phyloP scores from a whole-genome alignment of 2,888 invertebrate genomes.

The Automeris io region DNA sequence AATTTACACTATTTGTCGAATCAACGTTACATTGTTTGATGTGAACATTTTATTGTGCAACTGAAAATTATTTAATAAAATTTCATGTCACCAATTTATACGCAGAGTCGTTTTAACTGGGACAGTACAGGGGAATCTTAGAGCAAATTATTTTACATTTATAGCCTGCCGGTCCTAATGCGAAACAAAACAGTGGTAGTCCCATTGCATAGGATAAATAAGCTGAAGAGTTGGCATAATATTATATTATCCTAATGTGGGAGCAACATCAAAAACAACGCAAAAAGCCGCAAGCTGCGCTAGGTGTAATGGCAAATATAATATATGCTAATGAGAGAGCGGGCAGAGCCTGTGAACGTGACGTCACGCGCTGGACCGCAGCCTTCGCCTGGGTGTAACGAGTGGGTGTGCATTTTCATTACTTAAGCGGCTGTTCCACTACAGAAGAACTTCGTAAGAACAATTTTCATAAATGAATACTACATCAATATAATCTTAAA shows the following conservation, averaged over 20 bases:
- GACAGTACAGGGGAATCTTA: no score
- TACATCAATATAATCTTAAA: no score
- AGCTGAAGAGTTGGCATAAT: slow-evolving; percentile 20
- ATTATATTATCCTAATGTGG: slow-evolving; percentile 29
- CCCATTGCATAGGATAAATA: slow-evolving; percentile 25
- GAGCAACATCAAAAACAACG: slow-evolving; percentile 58
- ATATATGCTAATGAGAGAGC: slow-evolving; percentile 74
- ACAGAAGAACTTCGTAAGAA: slow-evolving; percentile 6
- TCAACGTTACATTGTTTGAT: slow-evolving; percentile 13
- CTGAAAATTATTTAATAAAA: no score
- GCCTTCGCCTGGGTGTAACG: slow-evolving; percentile 54
- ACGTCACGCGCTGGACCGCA: slow-evolving; percentile 70
- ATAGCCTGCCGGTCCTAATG: slow-evolving; percentile 9
- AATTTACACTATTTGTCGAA: slow-evolving; percentile 39
- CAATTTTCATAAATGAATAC: no score
- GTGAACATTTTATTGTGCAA: slow-evolving; percentile 2
- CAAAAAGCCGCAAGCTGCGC: slow-evolving; percentile 56
- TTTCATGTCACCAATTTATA: no score
- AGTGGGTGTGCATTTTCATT: slow-evolving; percentile 67
- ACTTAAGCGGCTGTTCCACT: slow-evolving; percentile 35
- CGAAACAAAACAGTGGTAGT: slow-evolving; percentile 21
- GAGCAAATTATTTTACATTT: slow-evolving; percentile 8
- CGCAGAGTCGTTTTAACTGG: no score
- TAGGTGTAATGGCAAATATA: slow-evolving; percentile 68
- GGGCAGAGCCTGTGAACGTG: slow-evolving; percentile 58